Base-by-base conservation (phyloP, 30 jellyfish, hydroid and myxozoan species). In the Pelagia noctiluca region DNA sequence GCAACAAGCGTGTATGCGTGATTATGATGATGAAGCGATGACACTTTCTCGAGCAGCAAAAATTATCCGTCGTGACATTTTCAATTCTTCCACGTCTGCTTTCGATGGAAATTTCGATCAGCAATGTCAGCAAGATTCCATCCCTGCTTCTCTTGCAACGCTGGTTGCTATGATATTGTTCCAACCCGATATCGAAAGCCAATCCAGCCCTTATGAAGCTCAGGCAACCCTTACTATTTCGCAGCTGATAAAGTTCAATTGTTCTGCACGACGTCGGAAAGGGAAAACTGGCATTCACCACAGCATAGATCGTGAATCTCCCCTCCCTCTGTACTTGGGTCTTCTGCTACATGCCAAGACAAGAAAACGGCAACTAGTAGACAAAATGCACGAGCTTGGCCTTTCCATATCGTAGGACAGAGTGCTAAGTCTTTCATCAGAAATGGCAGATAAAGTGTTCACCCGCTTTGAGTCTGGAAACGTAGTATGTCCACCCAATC, bases 341-440 rank as follows among this genome's bases (percentile, higher is more conserved):
- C 76, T 49, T 3, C 5, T 75, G 87, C 10, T 75, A 31, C 87
- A 75, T 38, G 42, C 87, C 0, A 50, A 49, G 62, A 75, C 87
- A 48, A 49, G 87, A 31, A 50, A 48, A 35, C 52, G 57, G 16
- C 38, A 52, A 23, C 25, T 75, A 16, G 78, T 75, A 24, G 57
- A 54, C 18, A 49, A 5, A 21, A 53, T 75, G 31, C 37, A 34
- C 31, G 19, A 52, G 35, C 68, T 75, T 26, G 87, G 87, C 25
- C 75, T 75, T 16, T 49, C 80, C 2, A 38, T 75, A 35, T 75
- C 87, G 23, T 54, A 49, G 50, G 87, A 75, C 53, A 34, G 87
- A 30, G 57, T 75, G 23, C 75, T 75, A 23, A 31, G 33, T 26
- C 38, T 52, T 7, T 72, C 84, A 35, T 35, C 84, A 25, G 46